Base-by-base conservation (phyloP, 2,888 invertebrate genomes). In the Chrysolina americana region DNA sequence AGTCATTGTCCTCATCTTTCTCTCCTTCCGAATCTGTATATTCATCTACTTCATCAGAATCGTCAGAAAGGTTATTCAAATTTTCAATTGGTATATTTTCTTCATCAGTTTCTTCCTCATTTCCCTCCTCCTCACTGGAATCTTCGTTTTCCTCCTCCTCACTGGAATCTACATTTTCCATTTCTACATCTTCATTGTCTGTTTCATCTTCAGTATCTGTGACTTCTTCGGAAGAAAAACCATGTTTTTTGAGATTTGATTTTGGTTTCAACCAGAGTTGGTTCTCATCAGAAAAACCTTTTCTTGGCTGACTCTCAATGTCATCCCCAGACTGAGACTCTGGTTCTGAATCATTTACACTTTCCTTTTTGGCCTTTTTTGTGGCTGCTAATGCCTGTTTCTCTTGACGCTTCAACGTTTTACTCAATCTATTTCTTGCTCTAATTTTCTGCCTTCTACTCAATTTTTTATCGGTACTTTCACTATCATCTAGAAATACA, bases 211-310 rank as follows among this genome's bases (percentile, higher is more conserved):
- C 82, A 48, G 81, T 79, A 36, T 83, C 83, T n/a, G 50, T 28
- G 8, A 86, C 86, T 28, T 70, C 63, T 44, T 28, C 72, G 41
- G 72, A 66, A 36, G 84, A 81, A 0, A n/a, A n/a, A n/a, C n/a
- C n/a, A 81, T 83, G 10, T 85, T 83, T 13, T 70, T 68, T 44
- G 59, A 77, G 50, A 82, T 83, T 87, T 89, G 84, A 77, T 89
- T 87, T 84, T 92, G 91, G 92, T 83, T 91, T 94, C 50, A 94
- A 85, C 94, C 94, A 94, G 41, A 89, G 88, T 71, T 91, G 91
- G 82, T 94, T 94, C 17, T 94, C 93, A 89, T 94, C 94, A 56
- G 92, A 91, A 80, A 92, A 94, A 44, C 92, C 93, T 76, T 83
- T 76, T 71, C 71, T 65, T 17, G 76, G 74, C 69, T 68, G 75